phyloP scores from a whole-genome alignment of 2,113 vertebrate genomes.

The Riparia riparia region DNA sequence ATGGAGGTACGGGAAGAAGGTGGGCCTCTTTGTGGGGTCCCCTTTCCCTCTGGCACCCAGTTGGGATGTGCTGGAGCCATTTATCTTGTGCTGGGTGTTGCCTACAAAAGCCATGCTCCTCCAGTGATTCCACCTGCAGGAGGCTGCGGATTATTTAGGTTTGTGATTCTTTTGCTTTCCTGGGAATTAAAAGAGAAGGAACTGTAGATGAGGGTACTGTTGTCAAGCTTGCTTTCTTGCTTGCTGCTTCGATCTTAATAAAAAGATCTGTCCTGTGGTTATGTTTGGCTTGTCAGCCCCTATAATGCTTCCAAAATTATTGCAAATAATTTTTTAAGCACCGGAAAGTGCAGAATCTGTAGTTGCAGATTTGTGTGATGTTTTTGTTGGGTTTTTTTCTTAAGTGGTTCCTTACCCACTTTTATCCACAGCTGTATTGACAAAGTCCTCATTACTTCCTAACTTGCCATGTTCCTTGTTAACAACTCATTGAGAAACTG shows the following conservation, averaged over 20 bases:
- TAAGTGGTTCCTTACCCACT: slow-evolving; percentile 48
- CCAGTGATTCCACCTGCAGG: neutral
- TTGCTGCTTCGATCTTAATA: neutral
- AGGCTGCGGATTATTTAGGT: neutral
- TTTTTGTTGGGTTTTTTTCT: neutral
- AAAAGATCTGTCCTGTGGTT: neutral
- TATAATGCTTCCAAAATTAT: slow-evolving; percentile 44
- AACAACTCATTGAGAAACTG: slow-evolving; percentile 34
- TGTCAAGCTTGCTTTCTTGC: neutral
- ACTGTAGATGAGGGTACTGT: neutral
- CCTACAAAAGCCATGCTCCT: neutral
- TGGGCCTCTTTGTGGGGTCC: neutral
- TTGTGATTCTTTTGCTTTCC: neutral
- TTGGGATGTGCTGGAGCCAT: neutral
- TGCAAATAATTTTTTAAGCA: slow-evolving; percentile 53
- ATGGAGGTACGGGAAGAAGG: neutral
- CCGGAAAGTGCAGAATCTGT: slow-evolving; percentile 35
- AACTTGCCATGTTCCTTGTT: slow-evolving; percentile 29
- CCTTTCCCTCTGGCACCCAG: neutral
- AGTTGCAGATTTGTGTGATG: slow-evolving; percentile 33
- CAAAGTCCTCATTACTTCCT: slow-evolving; percentile 49
- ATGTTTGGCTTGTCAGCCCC: slow-evolving; percentile 7
- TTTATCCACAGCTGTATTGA: slow-evolving; percentile 61
- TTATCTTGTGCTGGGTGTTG: neutral
- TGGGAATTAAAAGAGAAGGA: neutral